A percentile compares a stretch with the other conserved stretches of the same genome.
Evolutionary conservation across 1,140 invertebrate genomes (phyloP).

Genomic region (Polypedilum vanderplanki): DNA sequence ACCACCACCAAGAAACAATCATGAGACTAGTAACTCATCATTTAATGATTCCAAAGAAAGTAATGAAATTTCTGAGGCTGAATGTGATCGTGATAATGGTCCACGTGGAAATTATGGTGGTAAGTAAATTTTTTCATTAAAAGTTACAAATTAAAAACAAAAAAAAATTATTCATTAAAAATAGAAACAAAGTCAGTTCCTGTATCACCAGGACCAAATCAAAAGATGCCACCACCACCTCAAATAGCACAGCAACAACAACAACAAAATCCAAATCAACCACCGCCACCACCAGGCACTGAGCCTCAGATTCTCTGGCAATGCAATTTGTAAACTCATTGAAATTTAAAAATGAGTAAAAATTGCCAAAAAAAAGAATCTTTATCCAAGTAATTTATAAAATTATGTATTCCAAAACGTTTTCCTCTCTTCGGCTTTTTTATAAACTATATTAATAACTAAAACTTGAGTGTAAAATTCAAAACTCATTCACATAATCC

Average conservation of each 20-base stretch:
- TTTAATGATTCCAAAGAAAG: slow-evolving; percentile 88
- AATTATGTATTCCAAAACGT: background rate
- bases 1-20: slow-evolving; percentile 60
- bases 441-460: background rate
- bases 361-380: background rate
- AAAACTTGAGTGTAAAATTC: background rate
- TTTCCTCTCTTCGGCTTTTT: slow-evolving; percentile 12
- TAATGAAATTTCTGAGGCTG: slow-evolving; percentile 87
- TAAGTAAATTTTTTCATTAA: slow-evolving; percentile 43
- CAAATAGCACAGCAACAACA: slow-evolving; percentile 53
- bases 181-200: slow-evolving; percentile 75
- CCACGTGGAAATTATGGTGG: slow-evolving; percentile 63
- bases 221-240: slow-evolving; percentile 23
- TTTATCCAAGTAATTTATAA: too few relatives aligned
- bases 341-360: background rate
- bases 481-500: background rate
- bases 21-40: slow-evolving; percentile 63
- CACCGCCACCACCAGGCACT: slow-evolving; percentile 59
- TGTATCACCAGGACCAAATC: slow-evolving; percentile 33
- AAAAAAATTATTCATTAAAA: slow-evolving; percentile 39
- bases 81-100: slow-evolving; percentile 79
- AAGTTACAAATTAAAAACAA: too few relatives aligned
- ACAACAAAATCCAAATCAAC: slow-evolving; percentile 53
- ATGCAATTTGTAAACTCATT: slow-evolving; percentile 78
- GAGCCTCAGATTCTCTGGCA: slow-evolving; percentile 95